Percentiles rank a stretch among this genome's conserved stretches.
phyloP scores from a whole-genome alignment of 2,888 invertebrate genomes.

The Brachylomia viminalis region DNA sequence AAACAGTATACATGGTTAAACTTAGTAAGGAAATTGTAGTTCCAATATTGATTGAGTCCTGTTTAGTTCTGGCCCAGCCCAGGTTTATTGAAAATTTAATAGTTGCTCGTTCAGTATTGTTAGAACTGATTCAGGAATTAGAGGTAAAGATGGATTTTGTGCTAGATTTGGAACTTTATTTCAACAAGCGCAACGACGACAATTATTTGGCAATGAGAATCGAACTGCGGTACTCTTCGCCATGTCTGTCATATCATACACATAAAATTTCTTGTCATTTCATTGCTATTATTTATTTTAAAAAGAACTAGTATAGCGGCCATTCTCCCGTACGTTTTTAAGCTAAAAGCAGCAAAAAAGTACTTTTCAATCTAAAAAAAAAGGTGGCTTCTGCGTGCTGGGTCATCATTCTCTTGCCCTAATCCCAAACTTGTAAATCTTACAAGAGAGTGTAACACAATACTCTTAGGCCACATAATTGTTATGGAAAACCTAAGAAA shows the following conservation, averaged over 20 bases:
- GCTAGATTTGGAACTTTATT: not conserved
- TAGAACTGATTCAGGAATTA: not conserved
- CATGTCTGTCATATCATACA: not conserved
- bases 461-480: too few relatives aligned
- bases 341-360: too few relatives aligned
- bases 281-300: too few relatives aligned
- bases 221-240: not conserved
- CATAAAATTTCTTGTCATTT: not conserved
- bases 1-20: conserved; percentile 56
- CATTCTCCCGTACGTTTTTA: not conserved
- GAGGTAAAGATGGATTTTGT: not conserved
- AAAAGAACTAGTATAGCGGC: not conserved
- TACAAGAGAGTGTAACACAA: too few relatives aligned
- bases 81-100: conserved; percentile 43
- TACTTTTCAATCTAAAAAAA: too few relatives aligned
- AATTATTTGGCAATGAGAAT: not conserved
- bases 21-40: conserved; percentile 58
- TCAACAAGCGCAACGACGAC: not conserved
- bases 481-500: too few relatives aligned
- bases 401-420: too few relatives aligned
- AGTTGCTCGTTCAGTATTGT: conserved; percentile 8
- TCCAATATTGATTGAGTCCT: conserved; percentile 56
- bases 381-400: too few relatives aligned
- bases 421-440: too few relatives aligned
- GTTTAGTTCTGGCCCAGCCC: conserved; percentile 33